Evolutionary conservation across 1,140 invertebrate species (phyloP), one percentile per base, ranked within the genome.

Genomic region (Orussus abietinus): DNA sequence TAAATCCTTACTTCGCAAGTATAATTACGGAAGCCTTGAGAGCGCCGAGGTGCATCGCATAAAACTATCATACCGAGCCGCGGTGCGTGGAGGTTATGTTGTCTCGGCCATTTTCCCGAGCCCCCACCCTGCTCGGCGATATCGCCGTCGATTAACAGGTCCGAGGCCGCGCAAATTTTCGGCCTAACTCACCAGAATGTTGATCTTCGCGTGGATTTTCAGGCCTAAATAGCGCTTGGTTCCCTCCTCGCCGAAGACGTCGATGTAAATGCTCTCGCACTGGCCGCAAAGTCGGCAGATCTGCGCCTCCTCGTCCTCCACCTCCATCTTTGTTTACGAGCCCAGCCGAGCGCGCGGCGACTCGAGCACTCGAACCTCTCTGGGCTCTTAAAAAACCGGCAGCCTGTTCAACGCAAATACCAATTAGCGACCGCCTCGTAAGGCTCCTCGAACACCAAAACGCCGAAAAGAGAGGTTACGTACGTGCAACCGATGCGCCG

Each of bases 231-330:
- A 59, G 10, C 70, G 48, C 12, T 59, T 69, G 2, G 52, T 45
- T 0, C 70, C 69, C 18, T 73, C 69, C 10, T 72, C 68, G 4
- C 67, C 62, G 20, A 73, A 72, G 14, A 73, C 57, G 15, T 73
- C 66, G 17, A 73, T 70, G 28, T 57, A 69, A 25, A 71, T 66
- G 6, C 49, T 69, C 17, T 66, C 66, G 3, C 42, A 56, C 26
- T 72, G 61, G 11, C 70, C 70, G 36, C 70, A 73, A 1, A 73
- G 55, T 34, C 70, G 55, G 55, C 70, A 73, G 43, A 70, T 52
- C 42, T 65, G 59, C 11, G 51, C 45, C 25, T 66, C 64, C 30
- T 61, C 59, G 31, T 66, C 60, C 11, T 49, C 30, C 31, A 65
- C 57, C 32, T 64, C 46, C 50, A 72, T 66, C 67, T 70, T 72